Conservation (phyloP, 1,140 invertebrate genomes). For the Zaprionus nigranus region DNA sequence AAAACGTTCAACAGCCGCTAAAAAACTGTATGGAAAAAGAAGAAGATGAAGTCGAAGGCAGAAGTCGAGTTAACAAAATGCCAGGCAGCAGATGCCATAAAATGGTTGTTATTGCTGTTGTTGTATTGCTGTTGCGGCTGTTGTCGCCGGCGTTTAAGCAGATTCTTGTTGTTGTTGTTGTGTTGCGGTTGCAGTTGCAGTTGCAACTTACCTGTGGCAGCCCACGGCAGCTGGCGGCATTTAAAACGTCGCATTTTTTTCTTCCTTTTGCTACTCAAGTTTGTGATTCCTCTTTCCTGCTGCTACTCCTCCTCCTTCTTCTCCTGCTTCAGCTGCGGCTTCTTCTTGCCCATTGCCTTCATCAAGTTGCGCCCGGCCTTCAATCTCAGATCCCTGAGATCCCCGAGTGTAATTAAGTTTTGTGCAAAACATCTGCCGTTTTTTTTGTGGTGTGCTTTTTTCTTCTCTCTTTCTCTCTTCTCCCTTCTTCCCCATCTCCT, state of each 20-base stretch:
- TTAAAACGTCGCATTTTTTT: conserved; percentile 53
- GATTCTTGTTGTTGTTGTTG: conserved; percentile 35
- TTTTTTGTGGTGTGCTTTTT: conserved; percentile 15
- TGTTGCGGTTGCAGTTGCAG: conserved; percentile 57
- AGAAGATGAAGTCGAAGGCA: conserved; percentile 9
- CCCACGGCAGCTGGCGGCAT: conserved; percentile 49
- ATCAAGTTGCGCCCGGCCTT: conserved; percentile 51
- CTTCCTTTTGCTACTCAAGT: conserved; percentile 3
- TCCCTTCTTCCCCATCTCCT: conserved; percentile 15
- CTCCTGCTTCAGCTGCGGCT: neutral
- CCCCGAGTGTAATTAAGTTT: conserved; percentile 74
- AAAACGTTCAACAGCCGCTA: conserved; percentile 76
- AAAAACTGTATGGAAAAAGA: conserved; percentile 28
- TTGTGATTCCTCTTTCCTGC: conserved; percentile 5
- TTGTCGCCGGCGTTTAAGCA: conserved; percentile 69
- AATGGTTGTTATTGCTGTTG: conserved; percentile 53
- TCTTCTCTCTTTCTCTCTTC: neutral
- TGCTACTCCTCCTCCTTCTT: neutral
- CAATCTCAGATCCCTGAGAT: conserved; percentile 62
- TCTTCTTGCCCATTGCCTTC: conserved; percentile 20
- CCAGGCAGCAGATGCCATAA: conserved; percentile 64
- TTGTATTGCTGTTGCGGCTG: conserved; percentile 35
- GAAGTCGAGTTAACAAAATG: conserved; percentile 50
- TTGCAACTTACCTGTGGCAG: conserved; percentile 62
- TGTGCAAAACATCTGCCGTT: conserved; percentile 74